phyloP scores from a whole-genome alignment of 2,888 invertebrate species.

The Drosophila parthenogenetica region DNA sequence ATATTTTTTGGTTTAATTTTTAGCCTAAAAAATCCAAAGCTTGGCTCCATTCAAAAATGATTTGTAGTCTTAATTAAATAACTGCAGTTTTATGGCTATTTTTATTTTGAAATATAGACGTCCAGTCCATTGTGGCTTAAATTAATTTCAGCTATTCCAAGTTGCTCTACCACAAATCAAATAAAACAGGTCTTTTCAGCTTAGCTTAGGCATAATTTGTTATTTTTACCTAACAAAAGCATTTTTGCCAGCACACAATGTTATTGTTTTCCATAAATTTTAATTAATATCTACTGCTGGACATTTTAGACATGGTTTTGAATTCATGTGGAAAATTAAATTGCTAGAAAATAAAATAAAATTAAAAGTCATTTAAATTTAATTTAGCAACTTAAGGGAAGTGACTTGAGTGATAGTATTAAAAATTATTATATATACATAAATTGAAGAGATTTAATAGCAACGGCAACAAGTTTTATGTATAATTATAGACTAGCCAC shows the following conservation, averaged over 20 bases:
- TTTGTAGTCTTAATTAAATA: neutral
- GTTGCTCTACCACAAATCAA: neutral
- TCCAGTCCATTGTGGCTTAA: neutral
- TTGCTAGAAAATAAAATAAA: neutral
- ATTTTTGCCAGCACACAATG: slow-evolving; percentile 7
- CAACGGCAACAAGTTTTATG: slow-evolving; percentile 14
- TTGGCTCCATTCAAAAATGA: neutral
- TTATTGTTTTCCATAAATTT: slow-evolving; percentile 42
- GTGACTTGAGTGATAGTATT: too few species aligned
- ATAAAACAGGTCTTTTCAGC: neutral
- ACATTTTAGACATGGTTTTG: slow-evolving; percentile 21
- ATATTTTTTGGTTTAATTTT: too few species aligned
- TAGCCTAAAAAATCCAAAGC: too few species aligned
- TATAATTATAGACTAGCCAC: neutral
- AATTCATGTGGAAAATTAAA: slow-evolving; percentile 16
- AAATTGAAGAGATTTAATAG: neutral
- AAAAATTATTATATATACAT: neutral
- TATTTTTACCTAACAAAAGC: neutral
- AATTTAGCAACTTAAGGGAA: neutral
- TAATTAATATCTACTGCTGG: slow-evolving; percentile 53
- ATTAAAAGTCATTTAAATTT: slow-evolving; percentile 21
- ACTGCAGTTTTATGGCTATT: neutral
- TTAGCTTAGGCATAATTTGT: neutral
- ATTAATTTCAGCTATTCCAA: neutral
- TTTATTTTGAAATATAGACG: neutral